Evolutionary conservation across 2,888 invertebrate genomes (phyloP).

Genomic region (Cheilosia variabilis): DNA sequence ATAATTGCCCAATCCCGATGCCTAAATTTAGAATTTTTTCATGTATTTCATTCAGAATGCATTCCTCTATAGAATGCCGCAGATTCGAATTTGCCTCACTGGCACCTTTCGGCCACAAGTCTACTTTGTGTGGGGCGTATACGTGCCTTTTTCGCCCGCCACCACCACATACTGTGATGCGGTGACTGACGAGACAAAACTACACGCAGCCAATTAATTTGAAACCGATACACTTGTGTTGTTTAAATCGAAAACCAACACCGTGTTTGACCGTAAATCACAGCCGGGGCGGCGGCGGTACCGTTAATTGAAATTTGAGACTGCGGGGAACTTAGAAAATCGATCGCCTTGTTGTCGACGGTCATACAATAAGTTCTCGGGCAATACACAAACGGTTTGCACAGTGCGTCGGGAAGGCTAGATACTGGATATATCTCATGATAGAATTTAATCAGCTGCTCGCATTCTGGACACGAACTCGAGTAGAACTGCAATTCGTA

Average conservation of each 20-base stretch:
- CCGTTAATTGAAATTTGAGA: slow-evolving; percentile 42
- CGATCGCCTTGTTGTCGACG: slow-evolving; percentile 6
- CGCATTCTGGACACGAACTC: slow-evolving; percentile 10
- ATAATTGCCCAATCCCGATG: not conserved
- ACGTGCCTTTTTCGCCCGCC: slow-evolving; percentile 12
- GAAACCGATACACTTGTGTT: slow-evolving; percentile 22
- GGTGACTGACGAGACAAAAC: slow-evolving; percentile 28
- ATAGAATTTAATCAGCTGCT: not conserved
- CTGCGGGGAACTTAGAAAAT: slow-evolving; percentile 19
- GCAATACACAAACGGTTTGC: not conserved
- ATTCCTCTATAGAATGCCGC: slow-evolving; percentile 21
- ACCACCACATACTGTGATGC: too few species aligned
- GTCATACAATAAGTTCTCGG: slow-evolving; percentile 34
- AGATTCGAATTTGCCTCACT: slow-evolving; percentile 19
- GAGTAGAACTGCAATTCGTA: slow-evolving; percentile 10
- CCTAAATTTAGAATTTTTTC: slow-evolving; percentile 31
- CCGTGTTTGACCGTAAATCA: not conserved
- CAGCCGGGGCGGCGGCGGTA: not conserved
- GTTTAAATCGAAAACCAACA: slow-evolving; percentile 37
- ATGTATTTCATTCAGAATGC: slow-evolving; percentile 28
- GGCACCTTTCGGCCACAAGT: not conserved
- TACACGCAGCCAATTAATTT: slow-evolving; percentile 27
- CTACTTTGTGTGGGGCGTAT: slow-evolving; percentile 13
- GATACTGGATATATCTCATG: not conserved
- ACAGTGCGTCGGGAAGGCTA: not conserved